Evolutionary conservation across 2,113 vertebrate species (phyloP), one percentile per base, ranked within the genome.

Genomic region (Zootoca vivipara): DNA sequence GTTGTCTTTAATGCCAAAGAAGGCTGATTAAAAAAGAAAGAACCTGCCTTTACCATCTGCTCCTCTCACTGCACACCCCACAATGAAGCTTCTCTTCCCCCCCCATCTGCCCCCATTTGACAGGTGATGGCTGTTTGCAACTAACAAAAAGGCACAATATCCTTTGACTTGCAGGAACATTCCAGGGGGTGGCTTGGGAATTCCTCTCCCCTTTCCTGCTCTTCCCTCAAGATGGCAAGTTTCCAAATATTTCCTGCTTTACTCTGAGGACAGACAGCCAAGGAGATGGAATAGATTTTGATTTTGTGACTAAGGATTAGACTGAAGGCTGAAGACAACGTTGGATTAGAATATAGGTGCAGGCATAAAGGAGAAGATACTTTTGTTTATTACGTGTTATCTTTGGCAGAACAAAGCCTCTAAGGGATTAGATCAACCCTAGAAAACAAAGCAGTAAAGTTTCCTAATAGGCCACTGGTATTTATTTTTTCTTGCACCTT

Each of bases 31-130:
- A 79, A 88, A 88, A 83, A 83, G 72, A 83, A 78, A 83, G 81
- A 97, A 95, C 96, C 95, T 94, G 94, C 95, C 93, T 90, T 94
- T 94, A 90, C 97, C 97, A 97, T 98, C 97, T 98, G 97, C 96
- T 96, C 91, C 92, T 93, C 70, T 94, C 92, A 18, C 56, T 33
- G 89, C 91, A 81, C 85, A 86, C 64, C 82, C 88, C 89, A 88
- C 64, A 62, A 30, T 74, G 38, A 0, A 73, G 67, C 62, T 40
- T 78, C 67, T 35, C 75, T 30, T 8, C 46, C 83, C 62, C 18
- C 82, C 52, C 33, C 3, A 8, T 24, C n/a, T 16, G 30, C 79
- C 33, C 38, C 65, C 22, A 5, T 24, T 0, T 9, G 1, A 5
- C 73, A 90, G 77, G 86, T 91, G 87, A 24, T 82, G 33, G 22